Evolutionary conservation across 2,113 vertebrate species (phyloP).

Genomic region (Hassar affinis): DNA sequence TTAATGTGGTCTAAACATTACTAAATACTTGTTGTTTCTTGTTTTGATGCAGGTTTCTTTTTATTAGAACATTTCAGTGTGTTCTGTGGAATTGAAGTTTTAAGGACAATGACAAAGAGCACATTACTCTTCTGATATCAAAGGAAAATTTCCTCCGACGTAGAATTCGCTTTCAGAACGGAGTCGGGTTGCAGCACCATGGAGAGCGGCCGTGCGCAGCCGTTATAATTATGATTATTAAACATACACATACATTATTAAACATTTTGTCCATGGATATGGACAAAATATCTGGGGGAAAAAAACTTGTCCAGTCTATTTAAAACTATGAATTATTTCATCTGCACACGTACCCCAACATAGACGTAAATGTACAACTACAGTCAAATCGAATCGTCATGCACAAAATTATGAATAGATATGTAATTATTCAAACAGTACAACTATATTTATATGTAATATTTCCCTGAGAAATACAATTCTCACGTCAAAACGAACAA

Average conservation of each 20-base stretch:
- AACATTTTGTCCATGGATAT: too few species aligned
- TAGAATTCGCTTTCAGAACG: background rate
- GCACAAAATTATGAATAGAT: too few species aligned
- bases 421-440: background rate
- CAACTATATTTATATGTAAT: background rate
- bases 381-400: background rate
- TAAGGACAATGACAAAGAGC: too few species aligned
- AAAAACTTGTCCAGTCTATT: background rate
- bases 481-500: slow-evolving; percentile 64
- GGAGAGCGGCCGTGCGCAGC: slow-evolving; percentile 61
- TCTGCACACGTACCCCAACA: background rate
- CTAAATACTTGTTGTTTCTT: background rate
- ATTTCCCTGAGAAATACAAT: background rate
- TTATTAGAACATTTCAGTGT: background rate
- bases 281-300: background rate
- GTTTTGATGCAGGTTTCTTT: background rate
- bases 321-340: background rate
- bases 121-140: background rate
- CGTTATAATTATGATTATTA: slow-evolving; percentile 34
- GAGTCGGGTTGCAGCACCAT: slow-evolving; percentile 64
- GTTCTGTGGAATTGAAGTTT: background rate
- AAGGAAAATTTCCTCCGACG: background rate
- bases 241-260: too few species aligned
- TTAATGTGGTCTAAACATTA: background rate
- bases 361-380: background rate